Evolutionary conservation across 2,797 vertebrate genomes (phyloP), one percentile per base, ranked within the genome.

Genomic region (Xiphophorus birchmanni): DNA sequence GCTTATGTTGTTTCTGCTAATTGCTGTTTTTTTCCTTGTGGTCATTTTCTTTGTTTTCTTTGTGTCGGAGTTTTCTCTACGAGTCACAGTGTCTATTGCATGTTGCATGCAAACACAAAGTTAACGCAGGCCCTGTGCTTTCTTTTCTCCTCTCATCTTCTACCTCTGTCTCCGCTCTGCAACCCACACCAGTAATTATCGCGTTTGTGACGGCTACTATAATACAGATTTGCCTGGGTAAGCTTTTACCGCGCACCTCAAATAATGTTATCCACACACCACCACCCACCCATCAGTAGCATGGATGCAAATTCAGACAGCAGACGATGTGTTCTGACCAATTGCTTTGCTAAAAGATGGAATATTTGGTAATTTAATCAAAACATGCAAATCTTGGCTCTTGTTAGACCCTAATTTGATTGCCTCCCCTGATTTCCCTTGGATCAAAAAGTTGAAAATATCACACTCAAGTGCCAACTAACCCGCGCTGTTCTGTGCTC

Each of bases 211-310:
- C 91, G 99, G 98, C 96, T 99, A 99, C 98, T 99, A 99, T 99
- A 99, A 99, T 98, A 99, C 98, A 95, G 98, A 99, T 98, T 99
- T 99, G 96, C 98, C 98, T 94, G 98, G 99, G 99, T 99, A 99
- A 99, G 99, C 96, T 96, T 96, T 95, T 96, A 95, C 95, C 95
- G 94, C 96, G 94, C 95, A 96, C 97, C 96, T 96, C 96, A 94
- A 95, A 95, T 95, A 67, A 82, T 86, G 83, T 80, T 83, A 76
- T 77, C 83, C 84, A 85, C 90, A 89, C 82, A 80, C 45, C 85
- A 90, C 79, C 84, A 84, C 85, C 80, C 82, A 91, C 85, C 4
- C 77, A 80, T 45, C 76, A 87, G 79, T 73, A 60, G 60, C 71
- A 75, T 23, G 29, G 79, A 86, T 83, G 44, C 79, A 83, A 89